A percentile compares a stretch with the other conserved stretches of the same genome.
These are phyloP conservation scores for Channa striata DNA, from an alignment of 2,797 vertebrate species.

Conservation along the genomic window DNA sequence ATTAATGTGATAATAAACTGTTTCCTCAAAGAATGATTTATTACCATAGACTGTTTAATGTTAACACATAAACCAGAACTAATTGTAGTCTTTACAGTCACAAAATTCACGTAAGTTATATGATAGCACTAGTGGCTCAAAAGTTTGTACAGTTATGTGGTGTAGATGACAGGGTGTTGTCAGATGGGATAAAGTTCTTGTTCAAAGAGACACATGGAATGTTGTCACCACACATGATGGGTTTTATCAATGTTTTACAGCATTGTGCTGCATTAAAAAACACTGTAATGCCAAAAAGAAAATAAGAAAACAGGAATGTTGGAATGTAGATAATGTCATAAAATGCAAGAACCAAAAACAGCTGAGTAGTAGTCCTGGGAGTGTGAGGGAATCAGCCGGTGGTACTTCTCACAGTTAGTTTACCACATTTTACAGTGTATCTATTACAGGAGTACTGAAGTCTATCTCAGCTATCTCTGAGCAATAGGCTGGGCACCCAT, in stretches of 20 bases:
- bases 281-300: constrained; percentile 32
- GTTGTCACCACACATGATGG: constrained; percentile 50
- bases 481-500: too few species aligned
- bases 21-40: too few species aligned
- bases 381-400: constrained; percentile 59
- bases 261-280: constrained; percentile 30
- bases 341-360: constrained; percentile 16
- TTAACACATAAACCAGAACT: constrained; percentile 41
- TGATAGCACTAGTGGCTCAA: too few species aligned
- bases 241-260: constrained; percentile 37
- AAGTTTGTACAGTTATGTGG: constrained; percentile 48
- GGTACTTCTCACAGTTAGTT: constrained; percentile 67
- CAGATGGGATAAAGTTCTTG: constrained; percentile 25
- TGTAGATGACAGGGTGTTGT: constrained; percentile 22
- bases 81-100: constrained; percentile 34
- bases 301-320: constrained; percentile 23
- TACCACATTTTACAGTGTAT: too few species aligned
- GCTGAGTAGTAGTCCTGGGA: constrained; percentile 53
- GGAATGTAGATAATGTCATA: constrained; percentile 67
- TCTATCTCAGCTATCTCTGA: too few species aligned
- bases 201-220: constrained; percentile 65
- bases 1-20: too few species aligned
- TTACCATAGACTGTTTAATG: too few species aligned
- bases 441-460: too few species aligned
- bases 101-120: constrained; percentile 42